phyloP scores from a whole-genome alignment of 2,113 vertebrate genomes.

The Coreoperca whiteheadi region DNA sequence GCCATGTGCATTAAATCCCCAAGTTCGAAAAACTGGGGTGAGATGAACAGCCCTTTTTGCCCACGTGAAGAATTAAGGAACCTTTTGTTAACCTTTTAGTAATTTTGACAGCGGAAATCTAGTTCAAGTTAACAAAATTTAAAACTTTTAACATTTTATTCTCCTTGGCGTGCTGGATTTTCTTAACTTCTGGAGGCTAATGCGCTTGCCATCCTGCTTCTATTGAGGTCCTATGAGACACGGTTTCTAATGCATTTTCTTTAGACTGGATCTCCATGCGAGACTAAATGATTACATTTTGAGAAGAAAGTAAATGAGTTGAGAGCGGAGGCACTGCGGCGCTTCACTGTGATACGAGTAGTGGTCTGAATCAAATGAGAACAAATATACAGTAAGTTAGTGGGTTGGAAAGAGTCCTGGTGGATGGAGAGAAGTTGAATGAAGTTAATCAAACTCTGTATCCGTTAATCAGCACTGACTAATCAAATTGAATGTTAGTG shows the following conservation, averaged over 20 bases:
- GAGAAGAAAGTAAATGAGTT: neutral
- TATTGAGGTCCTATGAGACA: neutral
- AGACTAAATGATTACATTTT: conserved; percentile 3
- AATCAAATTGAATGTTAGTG: too few species aligned
- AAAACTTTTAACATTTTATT: neutral
- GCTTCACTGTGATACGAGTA: neutral
- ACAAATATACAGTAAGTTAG: neutral
- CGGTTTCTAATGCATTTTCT: neutral
- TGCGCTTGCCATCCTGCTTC: neutral
- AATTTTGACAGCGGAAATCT: neutral
- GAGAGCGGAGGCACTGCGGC: neutral
- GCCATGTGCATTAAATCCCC: neutral
- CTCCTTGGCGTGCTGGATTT: neutral
- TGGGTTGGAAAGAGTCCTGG: neutral
- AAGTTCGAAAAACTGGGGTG: neutral
- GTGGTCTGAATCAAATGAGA: neutral
- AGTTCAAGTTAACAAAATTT: neutral
- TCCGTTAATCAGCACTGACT: too few species aligned
- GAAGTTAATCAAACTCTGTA: neutral
- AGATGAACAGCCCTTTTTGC: neutral
- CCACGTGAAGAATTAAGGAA: neutral
- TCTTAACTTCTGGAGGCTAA: neutral
- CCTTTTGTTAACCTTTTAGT: neutral
- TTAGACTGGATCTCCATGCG: neutral
- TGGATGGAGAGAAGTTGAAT: neutral